These are phyloP conservation scores for Empis livida DNA, from an alignment of 2,888 invertebrate species.

Conservation along the genomic window DNA sequence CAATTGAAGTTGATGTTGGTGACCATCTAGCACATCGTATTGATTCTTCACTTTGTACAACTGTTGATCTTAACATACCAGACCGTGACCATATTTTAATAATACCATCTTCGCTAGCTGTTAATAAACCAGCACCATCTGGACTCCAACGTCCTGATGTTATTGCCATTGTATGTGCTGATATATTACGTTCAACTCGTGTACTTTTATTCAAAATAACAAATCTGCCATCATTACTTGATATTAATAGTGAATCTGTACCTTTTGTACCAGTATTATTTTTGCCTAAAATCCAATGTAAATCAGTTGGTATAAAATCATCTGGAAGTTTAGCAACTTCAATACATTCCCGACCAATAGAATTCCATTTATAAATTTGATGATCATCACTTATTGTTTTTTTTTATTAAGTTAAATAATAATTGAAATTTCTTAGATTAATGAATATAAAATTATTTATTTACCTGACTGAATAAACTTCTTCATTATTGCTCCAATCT, in stretches of 20 bases:
- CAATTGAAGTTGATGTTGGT: constrained; percentile 53
- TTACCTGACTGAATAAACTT: constrained; percentile 82
- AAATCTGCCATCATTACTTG: constrained; percentile 80
- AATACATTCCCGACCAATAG: constrained; percentile 62
- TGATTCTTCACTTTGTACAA: constrained; percentile 70
- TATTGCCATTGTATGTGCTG: constrained; percentile 86
- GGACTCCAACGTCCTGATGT: constrained; percentile 85
- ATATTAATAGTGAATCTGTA: constrained; percentile 67
- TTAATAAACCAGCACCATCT: constrained; percentile 88
- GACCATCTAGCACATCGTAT: constrained; percentile 79
- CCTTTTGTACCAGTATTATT: constrained; percentile 30
- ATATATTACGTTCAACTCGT: constrained; percentile 81
- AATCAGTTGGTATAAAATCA: constrained; percentile 77
- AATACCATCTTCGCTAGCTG: constrained; percentile 92
- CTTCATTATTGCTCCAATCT: constrained; percentile 88
- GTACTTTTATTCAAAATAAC: constrained; percentile 81
- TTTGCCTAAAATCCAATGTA: constrained; percentile 63
- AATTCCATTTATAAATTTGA: constrained; percentile 77
- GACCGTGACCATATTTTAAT: constrained; percentile 96
- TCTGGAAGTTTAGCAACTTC: constrained; percentile 65
- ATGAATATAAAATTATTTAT: constrained; percentile 1
- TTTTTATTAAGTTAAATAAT: not conserved
- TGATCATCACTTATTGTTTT: constrained; percentile 97
- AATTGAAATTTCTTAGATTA: constrained; percentile 1
- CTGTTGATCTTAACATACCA: constrained; percentile 82